Conservation (phyloP, 2,113 vertebrate species). For the Tachysurus vachellii region DNA sequence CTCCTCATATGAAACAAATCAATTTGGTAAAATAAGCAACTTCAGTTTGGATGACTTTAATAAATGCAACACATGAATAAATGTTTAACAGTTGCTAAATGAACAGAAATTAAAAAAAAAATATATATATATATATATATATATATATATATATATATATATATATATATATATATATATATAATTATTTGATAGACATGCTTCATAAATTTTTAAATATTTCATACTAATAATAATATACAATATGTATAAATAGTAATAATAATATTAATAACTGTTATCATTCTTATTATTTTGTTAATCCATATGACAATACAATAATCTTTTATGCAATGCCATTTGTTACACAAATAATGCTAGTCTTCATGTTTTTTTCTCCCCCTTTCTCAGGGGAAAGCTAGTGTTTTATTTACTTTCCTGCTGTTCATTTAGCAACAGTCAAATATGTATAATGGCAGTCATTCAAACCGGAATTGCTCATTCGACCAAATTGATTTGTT, state of each 20-base stretch:
- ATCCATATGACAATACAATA: neutral
- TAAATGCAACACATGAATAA: neutral
- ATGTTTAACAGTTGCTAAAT: constrained; percentile 21
- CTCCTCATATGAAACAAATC: constrained; percentile 28
- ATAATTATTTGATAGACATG: too few species aligned
- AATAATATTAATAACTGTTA: too few species aligned
- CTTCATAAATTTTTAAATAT: neutral
- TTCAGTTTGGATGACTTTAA: constrained; percentile 8
- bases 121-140: too few species aligned
- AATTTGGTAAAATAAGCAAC: constrained; percentile 26
- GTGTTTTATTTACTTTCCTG: constrained; percentile 11
- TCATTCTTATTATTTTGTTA: neutral
- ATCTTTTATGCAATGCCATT: neutral
- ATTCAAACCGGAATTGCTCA: constrained; percentile 18
- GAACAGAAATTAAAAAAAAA: constrained; percentile 22
- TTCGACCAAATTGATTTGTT: constrained; percentile 35
- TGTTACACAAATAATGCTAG: neutral
- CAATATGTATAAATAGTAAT: neutral
- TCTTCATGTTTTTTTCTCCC: neutral
- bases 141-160: too few species aligned
- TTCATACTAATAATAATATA: neutral
- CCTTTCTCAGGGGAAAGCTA: constrained; percentile 8
- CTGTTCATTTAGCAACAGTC: constrained; percentile 31
- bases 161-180: too few species aligned
- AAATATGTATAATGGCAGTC: constrained; percentile 8